These are phyloP conservation scores for Rousettus leschenaultii DNA, from an alignment of 2,113 vertebrate genomes.

Conservation along the genomic window DNA sequence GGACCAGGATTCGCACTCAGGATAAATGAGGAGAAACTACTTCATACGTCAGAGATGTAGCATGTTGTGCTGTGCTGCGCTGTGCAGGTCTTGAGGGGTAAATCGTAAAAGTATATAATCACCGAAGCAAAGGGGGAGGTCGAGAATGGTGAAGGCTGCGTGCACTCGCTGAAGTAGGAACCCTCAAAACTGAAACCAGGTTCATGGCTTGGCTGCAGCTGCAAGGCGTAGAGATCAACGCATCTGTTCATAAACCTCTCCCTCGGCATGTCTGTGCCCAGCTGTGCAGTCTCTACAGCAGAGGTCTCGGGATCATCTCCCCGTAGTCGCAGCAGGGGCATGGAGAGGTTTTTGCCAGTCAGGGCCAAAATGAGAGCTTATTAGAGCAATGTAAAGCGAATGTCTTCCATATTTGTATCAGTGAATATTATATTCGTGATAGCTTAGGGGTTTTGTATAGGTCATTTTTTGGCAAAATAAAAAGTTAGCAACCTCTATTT, in stretches of 20 bases:
- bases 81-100: neutral
- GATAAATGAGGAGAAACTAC: neutral
- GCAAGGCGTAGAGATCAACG: neutral
- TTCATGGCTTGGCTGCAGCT: neutral
- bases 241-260: neutral
- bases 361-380: neutral
- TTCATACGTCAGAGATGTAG: neutral
- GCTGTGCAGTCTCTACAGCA: neutral
- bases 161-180: neutral
- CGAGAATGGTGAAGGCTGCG: neutral
- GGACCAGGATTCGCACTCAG: neutral
- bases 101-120: neutral
- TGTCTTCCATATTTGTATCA: neutral
- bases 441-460: neutral
- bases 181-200: neutral
- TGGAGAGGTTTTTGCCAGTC: neutral
- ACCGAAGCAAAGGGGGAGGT: neutral
- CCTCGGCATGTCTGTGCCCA: accelerated
- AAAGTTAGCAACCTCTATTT: neutral
- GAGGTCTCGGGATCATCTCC: neutral
- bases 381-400: neutral
- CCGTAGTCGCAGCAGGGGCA: accelerated
- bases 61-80: neutral
- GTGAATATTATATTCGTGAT: neutral
- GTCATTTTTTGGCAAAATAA: neutral